These are phyloP conservation scores for Corbicula japonica DNA, from an alignment of 2,888 invertebrate genomes.

Conservation along the genomic window DNA sequence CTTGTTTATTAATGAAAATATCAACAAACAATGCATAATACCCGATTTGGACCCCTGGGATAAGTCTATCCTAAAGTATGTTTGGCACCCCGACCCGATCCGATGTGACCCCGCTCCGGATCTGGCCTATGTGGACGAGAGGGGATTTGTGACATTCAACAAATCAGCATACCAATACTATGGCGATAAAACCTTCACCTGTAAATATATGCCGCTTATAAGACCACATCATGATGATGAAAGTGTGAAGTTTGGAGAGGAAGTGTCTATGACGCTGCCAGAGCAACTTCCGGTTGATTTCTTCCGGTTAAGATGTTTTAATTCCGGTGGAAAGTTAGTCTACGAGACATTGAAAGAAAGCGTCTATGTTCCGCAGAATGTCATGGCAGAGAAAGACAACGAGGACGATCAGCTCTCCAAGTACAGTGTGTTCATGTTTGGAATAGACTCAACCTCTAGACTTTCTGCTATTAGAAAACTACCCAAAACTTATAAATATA, in stretches of 20 bases:
- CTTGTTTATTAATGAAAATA: constrained; percentile 62
- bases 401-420: constrained; percentile 26
- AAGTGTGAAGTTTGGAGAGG: constrained; percentile 56
- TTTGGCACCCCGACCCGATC: constrained; percentile 68
- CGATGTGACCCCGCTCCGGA: constrained; percentile 61
- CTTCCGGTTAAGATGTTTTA: constrained; percentile 66
- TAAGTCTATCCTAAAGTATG: constrained; percentile 66
- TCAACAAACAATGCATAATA: constrained; percentile 62
- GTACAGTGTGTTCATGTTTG: constrained; percentile 70
- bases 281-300: constrained; percentile 63
- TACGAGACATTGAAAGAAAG: constrained; percentile 67
- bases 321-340: constrained; percentile 31
- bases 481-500: constrained; percentile 71
- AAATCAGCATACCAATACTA: constrained; percentile 34
- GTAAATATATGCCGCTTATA: constrained; percentile 55
- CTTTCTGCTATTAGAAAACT: constrained; percentile 71
- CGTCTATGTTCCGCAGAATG: constrained; percentile 35
- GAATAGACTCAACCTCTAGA: constrained; percentile 72
- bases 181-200: constrained; percentile 34
- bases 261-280: constrained; percentile 50
- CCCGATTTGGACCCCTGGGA: constrained; percentile 71
- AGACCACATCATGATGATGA: constrained; percentile 61
- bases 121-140: constrained; percentile 57
- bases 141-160: constrained; percentile 60
- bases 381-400: constrained; percentile 4